phyloP scores from a whole-genome alignment of 1,140 invertebrate genomes.

The Adoxophyes honmai region DNA sequence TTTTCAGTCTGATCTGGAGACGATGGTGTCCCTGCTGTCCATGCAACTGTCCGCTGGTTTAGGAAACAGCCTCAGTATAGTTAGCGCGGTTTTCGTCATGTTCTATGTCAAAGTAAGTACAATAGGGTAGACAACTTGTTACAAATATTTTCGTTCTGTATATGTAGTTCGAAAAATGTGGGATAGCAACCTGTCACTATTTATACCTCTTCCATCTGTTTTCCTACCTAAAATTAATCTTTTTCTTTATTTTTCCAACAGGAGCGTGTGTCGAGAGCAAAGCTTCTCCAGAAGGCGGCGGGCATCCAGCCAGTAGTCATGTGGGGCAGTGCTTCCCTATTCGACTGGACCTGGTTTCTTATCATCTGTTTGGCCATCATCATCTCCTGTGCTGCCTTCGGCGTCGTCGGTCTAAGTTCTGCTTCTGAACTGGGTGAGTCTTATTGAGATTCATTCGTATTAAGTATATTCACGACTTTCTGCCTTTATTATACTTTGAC shows the following conservation, averaged over 20 bases:
- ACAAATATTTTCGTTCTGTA: too few species aligned
- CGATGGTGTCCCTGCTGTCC: constrained; percentile 45
- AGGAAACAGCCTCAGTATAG: constrained; percentile 55
- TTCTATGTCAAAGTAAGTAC: constrained; percentile 82
- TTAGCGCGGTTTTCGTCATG: constrained; percentile 61
- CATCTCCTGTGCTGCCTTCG: constrained; percentile 76
- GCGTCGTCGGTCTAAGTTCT: constrained; percentile 76
- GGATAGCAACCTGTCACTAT: too few species aligned
- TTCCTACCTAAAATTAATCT: too few species aligned
- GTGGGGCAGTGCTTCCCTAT: constrained; percentile 85
- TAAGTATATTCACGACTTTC: too few species aligned
- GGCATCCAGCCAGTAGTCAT: constrained; percentile 84
- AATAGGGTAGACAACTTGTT: too few species aligned
- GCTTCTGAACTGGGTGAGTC: constrained; percentile 71
- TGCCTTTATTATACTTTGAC: too few species aligned
- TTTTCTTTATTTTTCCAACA: constrained; percentile 25
- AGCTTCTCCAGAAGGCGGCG: constrained; percentile 82
- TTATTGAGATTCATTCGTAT: too few species aligned
- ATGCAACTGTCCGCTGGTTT: constrained; percentile 53
- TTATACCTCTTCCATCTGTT: too few species aligned
- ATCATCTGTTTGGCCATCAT: constrained; percentile 75
- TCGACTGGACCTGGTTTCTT: constrained; percentile 84
- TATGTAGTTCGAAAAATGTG: too few species aligned
- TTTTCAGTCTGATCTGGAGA: constrained; percentile 50
- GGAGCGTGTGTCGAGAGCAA: constrained; percentile 76